phyloP scores from a whole-genome alignment of 2,797 vertebrate genomes.

The Acrocephalus scirpaceus region DNA sequence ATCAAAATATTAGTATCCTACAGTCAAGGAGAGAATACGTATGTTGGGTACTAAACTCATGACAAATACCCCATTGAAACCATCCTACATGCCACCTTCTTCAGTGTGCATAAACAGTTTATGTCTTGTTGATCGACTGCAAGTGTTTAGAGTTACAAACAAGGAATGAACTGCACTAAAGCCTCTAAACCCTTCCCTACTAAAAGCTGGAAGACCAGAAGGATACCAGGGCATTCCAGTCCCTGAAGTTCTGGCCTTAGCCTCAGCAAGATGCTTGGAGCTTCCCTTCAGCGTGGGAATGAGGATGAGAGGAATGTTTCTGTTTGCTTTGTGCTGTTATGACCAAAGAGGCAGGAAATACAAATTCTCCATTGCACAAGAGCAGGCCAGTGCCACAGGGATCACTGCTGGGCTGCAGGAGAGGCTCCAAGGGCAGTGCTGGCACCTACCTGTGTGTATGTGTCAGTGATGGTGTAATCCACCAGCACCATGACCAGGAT shows the following conservation, averaged over 20 bases:
- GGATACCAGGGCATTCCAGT: neutral
- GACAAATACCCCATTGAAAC: neutral
- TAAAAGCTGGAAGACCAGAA: neutral
- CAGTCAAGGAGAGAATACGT: neutral
- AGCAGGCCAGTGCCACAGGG: neutral
- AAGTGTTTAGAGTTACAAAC: neutral
- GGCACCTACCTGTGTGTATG: constrained; percentile 89
- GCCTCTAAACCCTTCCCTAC: neutral
- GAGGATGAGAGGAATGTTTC: neutral
- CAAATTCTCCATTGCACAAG: neutral
- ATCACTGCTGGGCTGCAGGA: neutral
- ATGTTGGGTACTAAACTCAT: neutral
- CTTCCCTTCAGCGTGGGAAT: neutral
- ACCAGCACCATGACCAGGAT: constrained; percentile 91
- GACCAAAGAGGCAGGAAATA: neutral
- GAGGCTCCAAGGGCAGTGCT: rapidly evolving
- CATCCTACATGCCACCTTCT: neutral
- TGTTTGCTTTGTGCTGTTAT: neutral
- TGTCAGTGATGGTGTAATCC: constrained; percentile 89
- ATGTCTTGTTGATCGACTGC: neutral
- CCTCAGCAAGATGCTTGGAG: neutral
- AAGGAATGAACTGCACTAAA: neutral
- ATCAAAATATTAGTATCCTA: neutral
- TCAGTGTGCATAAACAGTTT: neutral
- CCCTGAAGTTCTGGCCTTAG: neutral